These are phyloP conservation scores for Tyrophagus putrescentiae DNA, from an alignment of 1,140 invertebrate genomes.

Conservation along the genomic window DNA sequence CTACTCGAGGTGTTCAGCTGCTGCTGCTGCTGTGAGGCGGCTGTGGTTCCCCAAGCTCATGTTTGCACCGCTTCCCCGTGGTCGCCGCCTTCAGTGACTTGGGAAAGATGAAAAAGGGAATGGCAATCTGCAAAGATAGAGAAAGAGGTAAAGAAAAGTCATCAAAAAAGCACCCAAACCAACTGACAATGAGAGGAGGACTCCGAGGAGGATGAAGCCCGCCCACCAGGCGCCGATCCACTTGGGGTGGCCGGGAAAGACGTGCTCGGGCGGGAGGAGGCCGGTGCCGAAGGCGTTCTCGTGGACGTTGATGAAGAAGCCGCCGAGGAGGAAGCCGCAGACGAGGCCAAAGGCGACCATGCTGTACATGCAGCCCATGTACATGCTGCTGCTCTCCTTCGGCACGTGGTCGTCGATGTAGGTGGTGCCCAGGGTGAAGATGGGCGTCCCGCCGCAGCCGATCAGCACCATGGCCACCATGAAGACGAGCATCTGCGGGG, in stretches of 20 bases:
- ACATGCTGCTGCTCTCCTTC: conserved; percentile 39
- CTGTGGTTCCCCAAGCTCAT: conserved; percentile 24
- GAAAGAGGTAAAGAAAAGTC: conserved; percentile 29
- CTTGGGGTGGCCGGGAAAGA: conserved; percentile 33
- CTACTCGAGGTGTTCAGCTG: conserved; percentile 8
- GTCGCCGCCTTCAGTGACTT: conserved; percentile 56
- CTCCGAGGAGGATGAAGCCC: conserved; percentile 33
- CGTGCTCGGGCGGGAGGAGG: conserved; percentile 24
- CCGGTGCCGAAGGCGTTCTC: conserved; percentile 37
- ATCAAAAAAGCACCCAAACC: not conserved
- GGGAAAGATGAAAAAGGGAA: conserved; percentile 42
- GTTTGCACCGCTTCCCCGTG: conserved; percentile 39
- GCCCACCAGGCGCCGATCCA: conserved; percentile 38
- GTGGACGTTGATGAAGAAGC: conserved; percentile 39
- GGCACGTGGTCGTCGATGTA: conserved; percentile 43
- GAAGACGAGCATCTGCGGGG: conserved; percentile 38
- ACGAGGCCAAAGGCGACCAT: conserved; percentile 43
- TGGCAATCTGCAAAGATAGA: conserved; percentile 33
- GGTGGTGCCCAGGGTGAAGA: conserved; percentile 41
- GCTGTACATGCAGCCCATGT: conserved; percentile 43
- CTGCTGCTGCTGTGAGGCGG: not conserved
- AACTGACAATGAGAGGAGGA: conserved; percentile 30
- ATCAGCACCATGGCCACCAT: conserved; percentile 40
- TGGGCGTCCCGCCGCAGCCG: conserved; percentile 40
- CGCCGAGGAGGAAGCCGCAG: conserved; percentile 40